Evolutionary conservation across 2,888 invertebrate species (phyloP).

Genomic region (Tipula helvola): DNA sequence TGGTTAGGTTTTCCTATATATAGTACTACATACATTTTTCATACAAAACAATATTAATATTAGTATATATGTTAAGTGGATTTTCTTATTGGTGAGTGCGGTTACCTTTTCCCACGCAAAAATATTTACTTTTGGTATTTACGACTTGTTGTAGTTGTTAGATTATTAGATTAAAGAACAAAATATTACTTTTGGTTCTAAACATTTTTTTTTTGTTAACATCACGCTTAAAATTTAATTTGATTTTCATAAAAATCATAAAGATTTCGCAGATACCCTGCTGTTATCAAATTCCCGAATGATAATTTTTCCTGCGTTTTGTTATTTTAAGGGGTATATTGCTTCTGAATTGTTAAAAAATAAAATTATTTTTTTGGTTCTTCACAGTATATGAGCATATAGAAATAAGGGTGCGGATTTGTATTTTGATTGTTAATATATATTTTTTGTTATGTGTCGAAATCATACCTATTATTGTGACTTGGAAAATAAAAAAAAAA

Average conservation of each 20-base stretch:
- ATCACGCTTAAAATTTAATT: neutral
- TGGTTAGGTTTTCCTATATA: neutral
- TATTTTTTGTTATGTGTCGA: neutral
- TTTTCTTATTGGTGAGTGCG: neutral
- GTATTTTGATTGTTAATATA: neutral
- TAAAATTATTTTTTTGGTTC: neutral
- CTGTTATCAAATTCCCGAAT: neutral
- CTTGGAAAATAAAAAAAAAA: neutral
- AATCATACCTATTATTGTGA: conserved; percentile 4
- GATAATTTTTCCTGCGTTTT: neutral
- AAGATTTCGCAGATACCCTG: neutral
- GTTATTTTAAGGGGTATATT: conserved; percentile 4
- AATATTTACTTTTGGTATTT: neutral
- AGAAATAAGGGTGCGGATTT: neutral
- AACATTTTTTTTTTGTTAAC: neutral
- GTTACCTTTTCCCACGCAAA: neutral
- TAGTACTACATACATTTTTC: neutral
- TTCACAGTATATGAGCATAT: too few species aligned
- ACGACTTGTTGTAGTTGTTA: neutral
- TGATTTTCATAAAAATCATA: neutral
- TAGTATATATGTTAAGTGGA: neutral
- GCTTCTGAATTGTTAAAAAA: neutral
- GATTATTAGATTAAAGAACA: neutral
- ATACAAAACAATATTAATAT: neutral
- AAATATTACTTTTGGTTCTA: neutral